Evolutionary conservation across 2,113 vertebrate species (phyloP).

Genomic region (Ancistrus triradiatus): DNA sequence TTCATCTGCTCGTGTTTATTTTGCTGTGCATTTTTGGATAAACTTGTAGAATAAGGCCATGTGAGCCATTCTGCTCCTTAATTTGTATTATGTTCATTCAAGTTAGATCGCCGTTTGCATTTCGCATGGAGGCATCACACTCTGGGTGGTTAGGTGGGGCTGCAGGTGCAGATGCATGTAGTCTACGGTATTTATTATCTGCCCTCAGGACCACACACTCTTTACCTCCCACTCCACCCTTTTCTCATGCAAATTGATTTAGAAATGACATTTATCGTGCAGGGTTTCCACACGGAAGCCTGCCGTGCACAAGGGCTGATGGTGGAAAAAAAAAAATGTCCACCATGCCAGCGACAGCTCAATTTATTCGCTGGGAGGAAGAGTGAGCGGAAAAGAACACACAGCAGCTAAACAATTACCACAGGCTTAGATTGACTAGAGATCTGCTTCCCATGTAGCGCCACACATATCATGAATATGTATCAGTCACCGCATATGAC

Average conservation of each 20-base stretch:
- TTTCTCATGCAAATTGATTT: slow-evolving; percentile 64
- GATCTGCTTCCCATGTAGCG: slow-evolving; percentile 48
- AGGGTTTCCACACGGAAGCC: slow-evolving; percentile 50
- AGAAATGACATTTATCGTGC: slow-evolving; percentile 61
- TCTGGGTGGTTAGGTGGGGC: slow-evolving; percentile 17
- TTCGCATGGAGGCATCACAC: not conserved
- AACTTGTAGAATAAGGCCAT: too few relatives aligned
- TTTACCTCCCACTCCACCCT: slow-evolving; percentile 37
- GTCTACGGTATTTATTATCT: slow-evolving; percentile 48
- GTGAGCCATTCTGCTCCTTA: too few relatives aligned
- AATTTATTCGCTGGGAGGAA: slow-evolving; percentile 59
- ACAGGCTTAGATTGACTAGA: slow-evolving; percentile 55
- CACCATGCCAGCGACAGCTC: slow-evolving; percentile 57
- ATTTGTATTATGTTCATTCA: too few relatives aligned
- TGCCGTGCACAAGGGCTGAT: slow-evolving; percentile 28
- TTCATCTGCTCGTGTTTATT: not conserved
- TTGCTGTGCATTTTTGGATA: not conserved
- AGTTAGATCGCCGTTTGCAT: too few relatives aligned
- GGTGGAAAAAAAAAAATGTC: slow-evolving; percentile 58
- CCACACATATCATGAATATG: slow-evolving; percentile 64
- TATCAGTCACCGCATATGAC: slow-evolving; percentile 59
- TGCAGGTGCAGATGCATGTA: slow-evolving; percentile 39
- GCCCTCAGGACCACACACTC: slow-evolving; percentile 35
- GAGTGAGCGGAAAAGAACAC: slow-evolving; percentile 49
- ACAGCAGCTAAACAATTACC: slow-evolving; percentile 62